phyloP scores from a whole-genome alignment of 1,140 invertebrate genomes.

The Lepeophtheirus salmonis region DNA sequence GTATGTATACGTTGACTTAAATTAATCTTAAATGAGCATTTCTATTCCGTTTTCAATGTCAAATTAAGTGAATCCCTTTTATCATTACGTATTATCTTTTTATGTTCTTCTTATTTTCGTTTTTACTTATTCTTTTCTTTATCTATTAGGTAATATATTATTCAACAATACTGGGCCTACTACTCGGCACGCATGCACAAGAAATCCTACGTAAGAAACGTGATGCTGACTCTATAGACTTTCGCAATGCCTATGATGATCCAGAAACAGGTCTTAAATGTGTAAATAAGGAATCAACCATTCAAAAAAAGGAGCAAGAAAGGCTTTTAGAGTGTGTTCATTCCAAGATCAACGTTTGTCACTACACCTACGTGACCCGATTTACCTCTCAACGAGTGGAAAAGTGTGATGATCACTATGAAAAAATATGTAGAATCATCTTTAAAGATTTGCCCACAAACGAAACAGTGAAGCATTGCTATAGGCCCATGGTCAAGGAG shows the following conservation, averaged over 20 bases:
- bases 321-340: slow-evolving; percentile 2
- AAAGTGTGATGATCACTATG: slow-evolving; percentile 9
- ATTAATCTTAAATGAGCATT: too few species aligned
- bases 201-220: neutral
- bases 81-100: too few species aligned
- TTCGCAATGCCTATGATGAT: slow-evolving; percentile 4
- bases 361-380: slow-evolving; percentile 8
- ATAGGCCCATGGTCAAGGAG: slow-evolving; percentile 7
- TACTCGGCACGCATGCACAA: neutral
- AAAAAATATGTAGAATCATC: slow-evolving; percentile 4
- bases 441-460: neutral
- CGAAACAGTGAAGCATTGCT: slow-evolving; percentile 4
- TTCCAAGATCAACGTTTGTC: slow-evolving; percentile 4
- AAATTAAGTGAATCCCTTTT: too few species aligned
- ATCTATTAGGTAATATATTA: too few species aligned
- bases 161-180: neutral
- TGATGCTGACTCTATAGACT: neutral
- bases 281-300: neutral
- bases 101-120: too few species aligned
- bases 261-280: slow-evolving; percentile 4
- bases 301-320: neutral
- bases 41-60: too few species aligned
- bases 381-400: slow-evolving; percentile 4
- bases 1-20: too few species aligned
- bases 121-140: too few species aligned